Evolutionary conservation across 2,888 invertebrate genomes (phyloP), one percentile per base, ranked within the genome.

Genomic region (Volucella bombylans): DNA sequence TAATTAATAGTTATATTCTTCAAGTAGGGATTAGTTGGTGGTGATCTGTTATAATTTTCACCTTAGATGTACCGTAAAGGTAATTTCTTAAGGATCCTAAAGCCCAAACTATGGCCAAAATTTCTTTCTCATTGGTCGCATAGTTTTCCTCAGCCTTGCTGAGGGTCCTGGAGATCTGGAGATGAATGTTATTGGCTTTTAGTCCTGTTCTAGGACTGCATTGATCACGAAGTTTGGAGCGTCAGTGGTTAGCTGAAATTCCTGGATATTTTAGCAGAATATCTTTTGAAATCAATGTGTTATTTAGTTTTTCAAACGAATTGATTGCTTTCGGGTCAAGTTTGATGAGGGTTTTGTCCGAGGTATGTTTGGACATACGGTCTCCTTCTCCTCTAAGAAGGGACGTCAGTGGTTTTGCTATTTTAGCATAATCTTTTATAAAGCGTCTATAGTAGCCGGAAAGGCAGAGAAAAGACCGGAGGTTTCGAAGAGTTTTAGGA

Each of bases 1-100:
- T 0, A 83, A 38, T 62, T 86, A 86, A 14, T 87, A 79, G 11
- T 87, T 73, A 31, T 82, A 83, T 10, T 87, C 82, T 47, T 86
- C 77, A 1, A 86, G 49, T 6, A 67, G 52, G 1, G 74, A 59
- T 65, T 4, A 23, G 23, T 2, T 1, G 23, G 0, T 50, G 31
- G 67, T 80, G 39, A 57, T 82, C 82, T 2, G 87, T 87, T 15
- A 57, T 80, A 11, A 87, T 87, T 41, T 72, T 83, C 6, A 85
- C 76, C 12, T 86, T 86, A 1, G 61, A 87, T 31, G 87, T 87
- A 4, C 90, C 90, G 39, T 90, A 90, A 1, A 90, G 41, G 43
- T 90, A 89, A 8, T 89, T 23, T 4, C 23, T 2, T 4, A 23
- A 2, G 0, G 23, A 23, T 4, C 4, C 4, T 4, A 23, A 23